Conservation (phyloP, 1,140 invertebrate species). For the Listronotus oregonensis region DNA sequence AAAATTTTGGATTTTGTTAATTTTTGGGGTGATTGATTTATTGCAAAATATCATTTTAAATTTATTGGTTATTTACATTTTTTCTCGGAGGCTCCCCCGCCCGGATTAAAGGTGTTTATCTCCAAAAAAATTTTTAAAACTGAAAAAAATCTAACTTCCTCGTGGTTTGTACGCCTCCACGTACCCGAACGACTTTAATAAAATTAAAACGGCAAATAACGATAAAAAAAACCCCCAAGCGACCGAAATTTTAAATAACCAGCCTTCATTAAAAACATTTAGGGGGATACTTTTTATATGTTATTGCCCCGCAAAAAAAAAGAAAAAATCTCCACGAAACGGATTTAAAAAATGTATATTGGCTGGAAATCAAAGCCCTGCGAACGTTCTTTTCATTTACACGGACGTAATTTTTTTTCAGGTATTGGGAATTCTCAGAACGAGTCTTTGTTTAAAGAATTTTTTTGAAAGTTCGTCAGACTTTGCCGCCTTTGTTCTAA, state of each 20-base stretch:
- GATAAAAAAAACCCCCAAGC: slow-evolving; percentile 16
- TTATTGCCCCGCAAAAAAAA: slow-evolving; percentile 17
- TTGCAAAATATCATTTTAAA: no score
- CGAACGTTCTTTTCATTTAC: slow-evolving; percentile 39
- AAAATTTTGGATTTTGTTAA: no score
- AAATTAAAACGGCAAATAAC: slow-evolving; percentile 23
- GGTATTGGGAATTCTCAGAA: slow-evolving; percentile 56
- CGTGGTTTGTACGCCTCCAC: slow-evolving; percentile 9
- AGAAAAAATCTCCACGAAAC: slow-evolving; percentile 9
- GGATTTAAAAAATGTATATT: slow-evolving; percentile 36
- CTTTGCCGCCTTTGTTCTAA: slow-evolving; percentile 76
- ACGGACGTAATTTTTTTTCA: slow-evolving; percentile 44
- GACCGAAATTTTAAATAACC: slow-evolving; percentile 29
- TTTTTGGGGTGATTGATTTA: no score
- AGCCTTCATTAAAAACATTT: slow-evolving; percentile 20
- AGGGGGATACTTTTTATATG: slow-evolving; percentile 13
- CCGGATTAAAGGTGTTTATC: no score
- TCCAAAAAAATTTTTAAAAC: no score
- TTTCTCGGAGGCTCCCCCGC: no score
- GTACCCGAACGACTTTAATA: slow-evolving; percentile 27
- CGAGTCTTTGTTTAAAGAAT: slow-evolving; percentile 67
- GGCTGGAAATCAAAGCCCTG: slow-evolving; percentile 21
- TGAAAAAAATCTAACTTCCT: background rate
- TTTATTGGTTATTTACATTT: no score
- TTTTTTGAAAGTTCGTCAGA: slow-evolving; percentile 67